Base-by-base conservation (phyloP, 2,888 invertebrate genomes). In the Tenthredo notha region DNA sequence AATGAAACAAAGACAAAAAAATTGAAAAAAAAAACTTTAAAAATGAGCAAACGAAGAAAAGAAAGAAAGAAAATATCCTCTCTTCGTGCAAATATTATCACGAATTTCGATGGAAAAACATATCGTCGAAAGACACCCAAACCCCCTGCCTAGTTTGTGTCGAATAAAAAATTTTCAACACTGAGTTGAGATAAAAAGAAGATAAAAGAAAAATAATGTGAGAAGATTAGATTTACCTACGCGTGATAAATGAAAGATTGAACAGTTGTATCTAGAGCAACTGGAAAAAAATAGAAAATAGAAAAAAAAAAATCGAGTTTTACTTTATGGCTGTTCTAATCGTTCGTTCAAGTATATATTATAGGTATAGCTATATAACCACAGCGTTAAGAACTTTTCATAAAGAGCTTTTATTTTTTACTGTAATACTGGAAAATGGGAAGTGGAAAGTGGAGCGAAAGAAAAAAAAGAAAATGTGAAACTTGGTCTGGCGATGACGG, bases 211-310 rank as follows among this genome's bases (percentile, higher is more conserved):
- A 61, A 21, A 61, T 3, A 61, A 25, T 21, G 25, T 25, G 12
- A 25, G 10, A 3, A 61, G 25, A 61, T 4, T 61, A 25, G 21
- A 58, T 58, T 21, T 25, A 25, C 2, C 5, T 54, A 54, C n/a
- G 54, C n/a, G n/a, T 54, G n/a, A 54, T 54, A n/a, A 54, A 54
- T 54, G n/a, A n/a, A 54, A 54, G n/a, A 54, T n/a, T 54, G 54
- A 54, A 54, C 18, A 18, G 6, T 7, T n/a, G 54, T 54, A 54
- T 54, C 1, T n/a, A n/a, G 54, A 54, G 54, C 1, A 7, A 54
- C n/a, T n/a, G 7, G 37, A 33, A 33, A 33, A 33, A 33, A 33
- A 33, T 0, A 4, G 4, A 33, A 33, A 33, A 33, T 2, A 33
- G 2, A 33, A 6, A 50, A n/a, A 50, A 54, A 50, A 54, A 54